Evolutionary conservation across 2,888 invertebrate species (phyloP), one percentile per base, ranked within the genome.

Genomic region (Altica lythri): DNA sequence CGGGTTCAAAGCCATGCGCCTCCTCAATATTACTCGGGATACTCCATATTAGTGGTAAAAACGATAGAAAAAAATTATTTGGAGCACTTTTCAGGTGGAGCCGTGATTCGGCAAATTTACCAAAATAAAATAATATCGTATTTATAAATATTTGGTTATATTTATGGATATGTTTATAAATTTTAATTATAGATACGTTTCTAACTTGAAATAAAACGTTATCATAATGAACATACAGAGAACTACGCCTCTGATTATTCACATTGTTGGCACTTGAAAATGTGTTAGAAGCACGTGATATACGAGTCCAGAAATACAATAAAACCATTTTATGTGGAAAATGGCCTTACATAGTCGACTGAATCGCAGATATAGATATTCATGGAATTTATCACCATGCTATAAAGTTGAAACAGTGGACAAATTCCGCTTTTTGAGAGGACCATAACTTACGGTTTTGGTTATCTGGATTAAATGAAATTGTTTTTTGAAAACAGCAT

Each of bases 371-470:
- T 38, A 38, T 40, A 40, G 40, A 40, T 40, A 40, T 40, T 25
- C 40, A 40, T 40, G 40, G 40, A 40, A 40, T 40, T 40, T 40
- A 40, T 40, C 34, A 34, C 34, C 16, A 13, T 13, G 6, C 34
- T 34, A 34, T 34, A 34, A 34, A 34, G 14, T 40, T 25, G 40
- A 40, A 40, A 19, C 40, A 13, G 6, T 40, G 40, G 40, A 40
- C 40, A 40, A 40, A 40, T 40, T 40, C 40, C 40, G 40, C 40
- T 40, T 40, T 40, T 40, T 40, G 40, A 40, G 22, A 22, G 12
- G 22, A 19, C 25, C 40, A 40, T 40, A 40, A 40, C 40, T 12
- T 25, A 17, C 25, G 17, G 8, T 2, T 10, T 13, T 19, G 40
- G 25, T 22, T 40, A 22, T 25, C 4, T 13, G 9, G 6, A 35